Evolutionary conservation across 2,797 vertebrate species (phyloP), one percentile per base, ranked within the genome.

Genomic region (Miichthys miiuy): DNA sequence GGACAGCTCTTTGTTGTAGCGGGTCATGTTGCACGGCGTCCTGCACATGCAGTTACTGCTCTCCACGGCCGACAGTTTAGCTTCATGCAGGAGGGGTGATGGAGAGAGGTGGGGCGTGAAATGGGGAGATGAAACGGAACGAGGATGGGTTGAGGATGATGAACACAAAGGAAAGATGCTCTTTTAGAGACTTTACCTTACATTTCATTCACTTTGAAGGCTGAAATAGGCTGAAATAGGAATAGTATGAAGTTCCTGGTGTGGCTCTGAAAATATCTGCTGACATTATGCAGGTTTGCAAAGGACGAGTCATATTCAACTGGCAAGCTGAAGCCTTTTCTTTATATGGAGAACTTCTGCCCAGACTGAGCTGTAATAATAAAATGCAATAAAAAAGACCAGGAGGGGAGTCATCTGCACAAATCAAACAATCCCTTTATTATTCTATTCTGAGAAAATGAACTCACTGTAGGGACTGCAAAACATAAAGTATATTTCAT

Each of bases 1-100:
- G 93, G 98, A 99, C 77, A 99, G 95, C 92, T 99, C 98, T 88
- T 99, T 99, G 95, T 97, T 99, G 95, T 98, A 99, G 69, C 98
- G 97, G 47, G 98, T 99, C 94, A 97, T 95, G 95, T 99, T 99
- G 90, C 98, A 99, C 5, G 98, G 98, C 0, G 96, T 97, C 91
- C 96, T 95, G 92, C 98, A 99, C 91, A 97, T 94, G 92, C 98
- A 99, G 94, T 93, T 97, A 77, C 90, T 97, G 91, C 96, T 97
- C 94, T 99, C 97, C 89, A 96, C 94, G 13, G 97, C 96, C 0
- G 97, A 97, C 75, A 99, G 93, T 82, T 98, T 96, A 74, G 96
- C 98, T 99, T 89, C 2, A 47, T 0, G 12, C 6, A 14, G 63
- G 66, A 55, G 14, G 2, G 20, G 61, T 16, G 74, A 51, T 65